These are phyloP conservation scores for Zelostemma sp. DNA, from an alignment of 1,140 invertebrate species.

Conservation along the genomic window DNA sequence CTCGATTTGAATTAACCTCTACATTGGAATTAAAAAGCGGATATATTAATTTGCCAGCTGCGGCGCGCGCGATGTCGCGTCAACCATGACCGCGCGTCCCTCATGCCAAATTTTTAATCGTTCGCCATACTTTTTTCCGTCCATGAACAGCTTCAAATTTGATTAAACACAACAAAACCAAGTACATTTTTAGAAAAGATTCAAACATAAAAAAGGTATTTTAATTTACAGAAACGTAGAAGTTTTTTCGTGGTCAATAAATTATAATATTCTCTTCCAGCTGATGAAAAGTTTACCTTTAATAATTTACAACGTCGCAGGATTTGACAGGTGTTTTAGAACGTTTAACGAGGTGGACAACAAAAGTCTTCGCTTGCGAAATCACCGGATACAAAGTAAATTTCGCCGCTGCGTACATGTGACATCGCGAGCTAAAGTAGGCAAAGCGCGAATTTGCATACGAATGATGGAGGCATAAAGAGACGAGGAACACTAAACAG, in stretches of 20 bases:
- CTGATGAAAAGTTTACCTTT: too few relatives aligned
- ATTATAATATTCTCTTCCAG: too few relatives aligned
- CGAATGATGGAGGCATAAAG: slow-evolving; percentile 55
- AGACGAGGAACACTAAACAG: slow-evolving; percentile 46
- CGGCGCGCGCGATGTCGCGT: slow-evolving; percentile 19
- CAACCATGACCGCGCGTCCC: too few relatives aligned
- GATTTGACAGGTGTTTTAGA: slow-evolving; percentile 46
- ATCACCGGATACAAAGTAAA: slow-evolving; percentile 31
- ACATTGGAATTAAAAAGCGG: slow-evolving; percentile 70
- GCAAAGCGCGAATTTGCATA: slow-evolving; percentile 56
- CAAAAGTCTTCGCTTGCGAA: slow-evolving; percentile 34
- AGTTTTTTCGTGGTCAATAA: too few relatives aligned
- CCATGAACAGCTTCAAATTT: too few relatives aligned
- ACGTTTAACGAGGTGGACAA: slow-evolving; percentile 45
- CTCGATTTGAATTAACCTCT: slow-evolving; percentile 64
- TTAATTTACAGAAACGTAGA: too few relatives aligned
- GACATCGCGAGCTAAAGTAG: slow-evolving; percentile 24
- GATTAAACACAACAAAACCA: too few relatives aligned
- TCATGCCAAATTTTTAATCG: too few relatives aligned
- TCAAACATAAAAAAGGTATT: too few relatives aligned
- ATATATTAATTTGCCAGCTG: slow-evolving; percentile 65
- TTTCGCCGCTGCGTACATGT: slow-evolving; percentile 23
- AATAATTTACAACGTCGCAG: slow-evolving; percentile 5
- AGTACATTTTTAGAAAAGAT: too few relatives aligned
- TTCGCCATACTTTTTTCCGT: too few relatives aligned